Base-by-base conservation (phyloP, 2,888 invertebrate species). In the Didymodactylos carnosus region DNA sequence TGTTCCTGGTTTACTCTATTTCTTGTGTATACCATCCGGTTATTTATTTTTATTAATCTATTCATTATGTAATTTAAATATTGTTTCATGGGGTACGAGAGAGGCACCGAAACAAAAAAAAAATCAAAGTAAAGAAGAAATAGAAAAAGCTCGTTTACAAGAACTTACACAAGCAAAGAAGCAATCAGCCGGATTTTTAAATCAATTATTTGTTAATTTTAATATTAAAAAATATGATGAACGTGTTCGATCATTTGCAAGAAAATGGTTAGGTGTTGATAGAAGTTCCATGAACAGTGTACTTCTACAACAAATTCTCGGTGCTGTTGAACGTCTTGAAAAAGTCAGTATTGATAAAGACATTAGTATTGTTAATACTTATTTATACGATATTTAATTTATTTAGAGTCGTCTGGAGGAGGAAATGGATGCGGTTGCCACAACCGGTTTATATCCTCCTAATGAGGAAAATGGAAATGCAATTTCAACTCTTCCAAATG, bases 11-110 rank as follows among this genome's bases (percentile, higher is more conserved):
- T 75, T 87, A 39, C 78, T 94, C 51, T 94, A 94, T 82, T 90
- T 90, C 81, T 88, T 94, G 70, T 91, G 92, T 10, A 91, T 94
- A 72, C 94, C 94, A 0, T 91, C 92, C 77, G 94, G 94, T 90
- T 94, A 94, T 82, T 88, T 94, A 87, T 84, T 94, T 80, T 86
- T 94, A 73, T 89, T 93, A 77, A 89, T 94, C 74, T 94, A 92
- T 82, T 91, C 93, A 0, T 86, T 94, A 35, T 92, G 92, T 81
- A 94, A 94, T 82, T 87, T 94, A 84, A 91, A 94, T 82, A 90
- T 92, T 79, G 90, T 94, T 6, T 89, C 90, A 1, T 94, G 94
- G 94, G 94, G 94, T 8, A 94, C 94, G 0, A 86, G 94, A 76
- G 94, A 94, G 82, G 88, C 86, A 14, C 82, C 79, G 3, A 78